Base-by-base conservation (phyloP, 2,113 vertebrate species). In the Micronycteris hirsuta region DNA sequence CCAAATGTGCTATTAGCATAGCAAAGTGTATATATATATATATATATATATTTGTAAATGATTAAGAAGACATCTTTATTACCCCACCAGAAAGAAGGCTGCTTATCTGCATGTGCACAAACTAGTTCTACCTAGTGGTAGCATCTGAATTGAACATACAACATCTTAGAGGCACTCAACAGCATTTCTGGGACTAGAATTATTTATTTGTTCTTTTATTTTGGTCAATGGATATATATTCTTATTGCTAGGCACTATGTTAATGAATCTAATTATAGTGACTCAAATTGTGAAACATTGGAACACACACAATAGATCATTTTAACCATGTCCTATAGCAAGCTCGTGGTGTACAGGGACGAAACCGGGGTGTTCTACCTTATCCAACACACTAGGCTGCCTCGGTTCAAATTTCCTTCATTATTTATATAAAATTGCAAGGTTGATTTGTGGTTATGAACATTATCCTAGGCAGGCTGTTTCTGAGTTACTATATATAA, bases 371-470 rank as follows among this genome's bases (percentile, higher is more conserved):
- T 89, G 47, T 91, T 89, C 58, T 71, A 36, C 54, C 77, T 92
- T 49, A 84, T 52, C 45, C 43, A 86, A 85, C 43, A 83, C 38
- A 80, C 56, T 70, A 68, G 36, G 61, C 28, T 83, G 52, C 31
- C 61, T 65, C 91, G 67, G 52, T 65, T 84, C 70, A 87, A 33
- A 92, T 94, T 71, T 45, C 58, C 71, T 73, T 87, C 73, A 87
- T 63, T 89, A 92, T 91, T 81, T 94, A 36, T 73, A 76, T 85
- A 93, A 94, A 93, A 58, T 20, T 86, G 43, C 26, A 94, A 92
- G 49, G 31, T 49, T 89, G 88, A 90, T 33, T 84, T 86, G 33
- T 26, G 31, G 33, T 67, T 91, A 84, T 92, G 78, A 94, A 67
- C 17, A 81, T 84, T 84, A 80, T 65, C 49, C 28, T 83, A 92